Evolutionary conservation across 2,113 vertebrate species (phyloP).

Genomic region (Rhagologus leucostigma): DNA sequence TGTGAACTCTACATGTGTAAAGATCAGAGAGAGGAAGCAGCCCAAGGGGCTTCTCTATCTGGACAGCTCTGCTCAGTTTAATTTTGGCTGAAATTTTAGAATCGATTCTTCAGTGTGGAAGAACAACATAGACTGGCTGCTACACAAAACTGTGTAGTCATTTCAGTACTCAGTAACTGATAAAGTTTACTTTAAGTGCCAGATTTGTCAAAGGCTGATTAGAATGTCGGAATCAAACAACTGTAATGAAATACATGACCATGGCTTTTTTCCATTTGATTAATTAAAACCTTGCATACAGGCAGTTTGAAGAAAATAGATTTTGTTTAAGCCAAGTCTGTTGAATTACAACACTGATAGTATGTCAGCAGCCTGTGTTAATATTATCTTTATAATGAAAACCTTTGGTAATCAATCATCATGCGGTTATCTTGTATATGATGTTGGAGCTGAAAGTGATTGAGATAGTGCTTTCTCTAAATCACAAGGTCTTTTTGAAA

Average conservation of each 20-base stretch:
- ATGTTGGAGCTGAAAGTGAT: not conserved
- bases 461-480: not conserved
- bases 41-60: not conserved
- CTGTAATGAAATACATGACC: not conserved
- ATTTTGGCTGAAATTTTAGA: not conserved
- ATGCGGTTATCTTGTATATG: not conserved
- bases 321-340: not conserved
- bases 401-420: not conserved
- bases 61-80: not conserved
- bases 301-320: not conserved
- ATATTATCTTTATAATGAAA: not conserved
- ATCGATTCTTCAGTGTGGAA: accelerated
- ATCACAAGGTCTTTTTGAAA: not conserved
- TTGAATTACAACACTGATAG: not conserved
- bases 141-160: not conserved
- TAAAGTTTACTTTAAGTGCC: not conserved
- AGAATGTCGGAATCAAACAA: not conserved
- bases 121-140: not conserved
- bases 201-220: not conserved
- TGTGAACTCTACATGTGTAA: not conserved
- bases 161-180: not conserved
- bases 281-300: not conserved
- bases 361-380: not conserved
- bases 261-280: not conserved
- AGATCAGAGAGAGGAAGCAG: not conserved